phyloP scores from a whole-genome alignment of 2,797 vertebrate species.

The Hybognathus amarus region DNA sequence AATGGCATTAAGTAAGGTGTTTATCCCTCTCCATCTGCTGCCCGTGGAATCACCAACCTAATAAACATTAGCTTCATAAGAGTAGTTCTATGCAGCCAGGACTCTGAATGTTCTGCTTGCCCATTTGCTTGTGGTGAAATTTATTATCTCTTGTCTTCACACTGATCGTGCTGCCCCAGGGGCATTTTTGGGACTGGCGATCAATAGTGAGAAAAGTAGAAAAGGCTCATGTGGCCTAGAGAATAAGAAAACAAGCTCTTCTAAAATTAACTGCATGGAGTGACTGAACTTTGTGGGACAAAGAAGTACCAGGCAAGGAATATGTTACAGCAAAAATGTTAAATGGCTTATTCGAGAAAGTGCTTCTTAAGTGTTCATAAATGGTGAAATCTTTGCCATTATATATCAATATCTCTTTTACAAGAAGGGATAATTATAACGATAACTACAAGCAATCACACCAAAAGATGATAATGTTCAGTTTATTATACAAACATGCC shows the following conservation, averaged over 20 bases:
- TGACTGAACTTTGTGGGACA: neutral
- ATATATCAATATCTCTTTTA: neutral
- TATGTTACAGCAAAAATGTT: neutral
- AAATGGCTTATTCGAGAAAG: neutral
- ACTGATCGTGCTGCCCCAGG: conserved; percentile 43
- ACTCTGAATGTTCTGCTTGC: conserved; percentile 37
- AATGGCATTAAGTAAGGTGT: conserved; percentile 2
- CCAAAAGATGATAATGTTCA: neutral
- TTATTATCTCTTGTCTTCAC: conserved; percentile 51
- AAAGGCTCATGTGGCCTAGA: conserved; percentile 25
- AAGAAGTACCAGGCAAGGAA: conserved; percentile 3
- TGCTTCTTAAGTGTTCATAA: neutral
- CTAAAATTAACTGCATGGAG: conserved; percentile 25
- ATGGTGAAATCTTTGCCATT: neutral
- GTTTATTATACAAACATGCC: neutral
- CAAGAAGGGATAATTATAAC: neutral
- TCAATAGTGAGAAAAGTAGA: conserved; percentile 51
- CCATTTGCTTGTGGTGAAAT: conserved; percentile 51
- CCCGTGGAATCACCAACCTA: conserved; percentile 20
- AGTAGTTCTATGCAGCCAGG: neutral
- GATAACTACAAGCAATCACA: neutral
- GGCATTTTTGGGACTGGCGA: conserved; percentile 50
- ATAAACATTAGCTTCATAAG: conserved; percentile 49
- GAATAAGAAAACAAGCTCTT: conserved; percentile 44
- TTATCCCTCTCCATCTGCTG: conserved; percentile 27